Evolutionary conservation across 2,888 invertebrate species (phyloP).

Genomic region (Hirtodrosophila confusa): DNA sequence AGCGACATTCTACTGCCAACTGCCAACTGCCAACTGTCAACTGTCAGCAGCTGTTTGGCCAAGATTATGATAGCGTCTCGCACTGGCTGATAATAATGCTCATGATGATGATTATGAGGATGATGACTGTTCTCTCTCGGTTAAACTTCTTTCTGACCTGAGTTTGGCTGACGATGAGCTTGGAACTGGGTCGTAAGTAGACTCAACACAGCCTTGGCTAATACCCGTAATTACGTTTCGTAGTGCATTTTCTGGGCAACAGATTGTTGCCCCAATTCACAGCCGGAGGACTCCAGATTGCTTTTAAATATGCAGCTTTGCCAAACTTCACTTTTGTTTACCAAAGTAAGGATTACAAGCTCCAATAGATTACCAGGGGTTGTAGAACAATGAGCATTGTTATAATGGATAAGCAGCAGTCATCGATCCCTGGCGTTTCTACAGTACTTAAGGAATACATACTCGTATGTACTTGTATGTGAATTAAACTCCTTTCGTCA

Average conservation of each 20-base stretch:
- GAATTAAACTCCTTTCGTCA: no score
- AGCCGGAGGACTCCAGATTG: not conserved
- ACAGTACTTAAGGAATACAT: no score
- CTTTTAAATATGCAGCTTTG: constrained; percentile 1
- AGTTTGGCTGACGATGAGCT: not conserved
- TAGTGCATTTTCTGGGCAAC: not conserved
- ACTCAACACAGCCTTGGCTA: no score
- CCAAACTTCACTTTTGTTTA: not conserved
- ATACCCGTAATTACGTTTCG: not conserved
- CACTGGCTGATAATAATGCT: constrained; percentile 28
- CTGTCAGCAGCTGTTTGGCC: constrained; percentile 28
- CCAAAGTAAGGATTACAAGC: no score
- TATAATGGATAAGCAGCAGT: no score
- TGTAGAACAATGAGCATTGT: no score
- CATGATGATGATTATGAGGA: constrained; percentile 7
- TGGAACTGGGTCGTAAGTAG: no score
- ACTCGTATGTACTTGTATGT: no score
- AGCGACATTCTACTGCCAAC: constrained; percentile 36
- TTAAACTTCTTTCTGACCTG: not conserved
- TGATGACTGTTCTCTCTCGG: not conserved
- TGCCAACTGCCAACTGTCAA: constrained; percentile 14
- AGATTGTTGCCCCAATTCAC: constrained; percentile 21
- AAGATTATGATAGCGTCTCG: constrained; percentile 13
- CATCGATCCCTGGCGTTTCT: no score
- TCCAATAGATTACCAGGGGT: no score